These are phyloP conservation scores for Morbakka virulenta DNA, from an alignment of 30 jellyfish, hydroid and myxozoan species.

Conservation along the genomic window DNA sequence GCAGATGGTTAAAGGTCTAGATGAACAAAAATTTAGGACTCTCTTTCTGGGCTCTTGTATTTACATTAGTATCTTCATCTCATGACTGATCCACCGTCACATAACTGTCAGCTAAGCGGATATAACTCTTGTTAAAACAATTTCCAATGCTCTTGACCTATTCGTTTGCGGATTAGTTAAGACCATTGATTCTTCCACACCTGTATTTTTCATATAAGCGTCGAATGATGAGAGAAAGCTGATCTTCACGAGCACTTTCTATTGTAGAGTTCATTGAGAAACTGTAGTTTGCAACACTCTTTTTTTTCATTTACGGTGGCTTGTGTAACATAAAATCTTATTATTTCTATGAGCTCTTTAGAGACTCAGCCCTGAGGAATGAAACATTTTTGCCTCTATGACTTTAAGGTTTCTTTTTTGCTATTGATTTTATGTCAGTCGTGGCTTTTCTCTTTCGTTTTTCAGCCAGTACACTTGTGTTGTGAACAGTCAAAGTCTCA, in stretches of 20 bases:
- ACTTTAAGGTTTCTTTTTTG: conserved; percentile 11
- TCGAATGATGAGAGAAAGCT: conserved; percentile 49
- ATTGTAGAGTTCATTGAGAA: conserved; percentile 56
- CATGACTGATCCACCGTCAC: conserved; percentile 63
- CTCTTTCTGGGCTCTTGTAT: conserved; percentile 36
- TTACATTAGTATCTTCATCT: conserved; percentile 48
- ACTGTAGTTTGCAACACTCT: conserved; percentile 37
- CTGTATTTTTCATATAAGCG: conserved; percentile 16
- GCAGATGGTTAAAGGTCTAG: conserved; percentile 49
- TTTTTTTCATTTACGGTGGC: conserved; percentile 4
- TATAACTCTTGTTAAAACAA: conserved; percentile 11
- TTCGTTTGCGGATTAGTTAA: too few relatives aligned
- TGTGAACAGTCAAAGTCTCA: conserved; percentile 36
- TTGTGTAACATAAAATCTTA: not conserved
- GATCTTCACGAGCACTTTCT: conserved; percentile 37
- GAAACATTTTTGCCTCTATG: conserved; percentile 19
- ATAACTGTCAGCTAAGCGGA: conserved; percentile 35
- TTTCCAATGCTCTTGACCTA: too few relatives aligned
- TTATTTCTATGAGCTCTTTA: not conserved
- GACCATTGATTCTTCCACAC: conserved; percentile 26
- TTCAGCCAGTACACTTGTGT: conserved; percentile 17
- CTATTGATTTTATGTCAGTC: not conserved
- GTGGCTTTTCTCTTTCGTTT: conserved; percentile 35
- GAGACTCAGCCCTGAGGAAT: conserved; percentile 5
- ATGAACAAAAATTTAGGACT: conserved; percentile 50